A percentile compares a stretch with the other conserved stretches of the same genome.
These are phyloP conservation scores for Albula goreensis DNA, from an alignment of 2,113 vertebrate species.

Conservation along the genomic window DNA sequence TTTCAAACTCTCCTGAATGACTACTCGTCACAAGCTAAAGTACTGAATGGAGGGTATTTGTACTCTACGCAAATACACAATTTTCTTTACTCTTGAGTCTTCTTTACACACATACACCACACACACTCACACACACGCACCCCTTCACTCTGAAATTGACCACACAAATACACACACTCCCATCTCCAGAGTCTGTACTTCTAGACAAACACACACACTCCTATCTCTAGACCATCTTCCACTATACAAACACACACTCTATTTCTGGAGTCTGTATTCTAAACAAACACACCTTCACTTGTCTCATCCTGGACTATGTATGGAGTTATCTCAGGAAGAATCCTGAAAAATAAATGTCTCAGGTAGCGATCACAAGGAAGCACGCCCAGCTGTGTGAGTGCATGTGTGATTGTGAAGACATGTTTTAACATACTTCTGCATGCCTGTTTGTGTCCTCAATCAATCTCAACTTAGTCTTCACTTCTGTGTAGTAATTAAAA, in stretches of 20 bases:
- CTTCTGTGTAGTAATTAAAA: neutral
- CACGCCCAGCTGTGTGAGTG: neutral
- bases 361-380: neutral
- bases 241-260: no score
- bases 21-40: neutral
- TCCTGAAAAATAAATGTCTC: neutral
- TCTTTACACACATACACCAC: no score
- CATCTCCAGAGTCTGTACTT: neutral
- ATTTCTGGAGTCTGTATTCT: neutral
- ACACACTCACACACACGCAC: no score
- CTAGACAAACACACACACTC: no score
- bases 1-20: neutral
- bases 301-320: neutral
- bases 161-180: neutral
- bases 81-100: no score
- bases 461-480: neutral
- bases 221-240: no score
- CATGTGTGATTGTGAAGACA: neutral
- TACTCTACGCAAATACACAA: no score
- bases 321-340: neutral
- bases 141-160: no score
- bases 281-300: neutral
- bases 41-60: neutral
- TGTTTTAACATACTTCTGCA: neutral
- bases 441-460: neutral